Evolutionary conservation across 2,113 vertebrate genomes (phyloP).

Genomic region (Melierax canorus): DNA sequence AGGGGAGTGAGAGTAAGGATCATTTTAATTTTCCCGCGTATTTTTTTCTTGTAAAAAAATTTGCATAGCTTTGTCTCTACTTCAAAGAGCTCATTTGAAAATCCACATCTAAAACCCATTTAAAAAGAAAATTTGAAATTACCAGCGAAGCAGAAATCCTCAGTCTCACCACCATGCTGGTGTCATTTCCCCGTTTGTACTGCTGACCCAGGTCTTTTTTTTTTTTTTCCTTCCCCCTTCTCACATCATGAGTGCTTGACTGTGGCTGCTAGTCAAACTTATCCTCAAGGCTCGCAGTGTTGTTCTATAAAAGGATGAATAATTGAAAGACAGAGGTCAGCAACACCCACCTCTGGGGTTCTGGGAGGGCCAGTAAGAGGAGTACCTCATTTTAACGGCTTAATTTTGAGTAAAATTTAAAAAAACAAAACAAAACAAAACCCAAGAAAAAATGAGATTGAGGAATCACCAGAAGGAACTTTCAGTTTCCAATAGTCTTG

Average conservation of each 20-base stretch:
- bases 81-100: slow-evolving; percentile 50
- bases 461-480: background rate
- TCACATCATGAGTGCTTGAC: background rate
- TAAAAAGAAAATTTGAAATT: slow-evolving; percentile 20
- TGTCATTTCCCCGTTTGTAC: slow-evolving; percentile 3
- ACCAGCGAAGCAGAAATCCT: slow-evolving; percentile 51
- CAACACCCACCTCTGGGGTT: background rate
- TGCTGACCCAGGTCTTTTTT: background rate
- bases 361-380: background rate
- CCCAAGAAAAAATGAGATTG: background rate
- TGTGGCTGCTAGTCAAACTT: background rate
- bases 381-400: background rate
- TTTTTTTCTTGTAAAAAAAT: background rate
- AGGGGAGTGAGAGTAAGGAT: background rate
- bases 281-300: background rate
- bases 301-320: slow-evolving; percentile 1
- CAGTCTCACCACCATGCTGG: background rate
- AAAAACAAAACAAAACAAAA: background rate
- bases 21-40: background rate
- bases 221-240: background rate
- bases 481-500: background rate
- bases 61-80: background rate
- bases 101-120: background rate
- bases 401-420: background rate
- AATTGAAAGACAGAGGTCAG: background rate